Evolutionary conservation across 2,797 vertebrate species (phyloP).

Genomic region (Pipistrellus pipistrellus): DNA sequence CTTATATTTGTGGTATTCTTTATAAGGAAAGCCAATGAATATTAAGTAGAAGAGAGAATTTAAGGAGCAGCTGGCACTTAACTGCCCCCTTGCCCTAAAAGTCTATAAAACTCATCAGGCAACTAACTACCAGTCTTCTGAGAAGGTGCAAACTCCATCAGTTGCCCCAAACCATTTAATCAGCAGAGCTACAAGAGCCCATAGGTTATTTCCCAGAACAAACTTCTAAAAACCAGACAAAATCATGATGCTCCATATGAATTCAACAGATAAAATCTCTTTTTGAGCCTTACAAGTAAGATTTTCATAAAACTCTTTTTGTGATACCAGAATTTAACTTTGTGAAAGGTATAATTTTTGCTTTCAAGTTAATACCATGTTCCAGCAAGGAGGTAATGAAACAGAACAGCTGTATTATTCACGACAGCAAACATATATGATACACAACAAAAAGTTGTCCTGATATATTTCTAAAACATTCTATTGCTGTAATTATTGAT

Average conservation of each 20-base stretch:
- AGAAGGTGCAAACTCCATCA: neutral
- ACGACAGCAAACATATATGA: slow-evolving; percentile 50
- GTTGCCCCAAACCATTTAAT: neutral
- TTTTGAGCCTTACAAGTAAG: slow-evolving; percentile 57
- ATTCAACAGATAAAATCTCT: slow-evolving; percentile 49
- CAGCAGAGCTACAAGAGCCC: neutral
- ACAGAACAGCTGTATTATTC: slow-evolving; percentile 60
- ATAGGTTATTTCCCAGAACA: neutral
- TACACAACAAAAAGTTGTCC: slow-evolving; percentile 8
- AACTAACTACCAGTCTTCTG: neutral
- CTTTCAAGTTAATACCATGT: slow-evolving; percentile 76
- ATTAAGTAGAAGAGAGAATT: neutral
- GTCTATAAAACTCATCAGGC: neutral
- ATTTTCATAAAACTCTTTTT: slow-evolving; percentile 59
- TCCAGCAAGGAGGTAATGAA: slow-evolving; percentile 67
- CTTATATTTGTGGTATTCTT: neutral
- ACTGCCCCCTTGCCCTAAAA: neutral
- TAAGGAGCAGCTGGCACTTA: neutral
- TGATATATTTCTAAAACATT: slow-evolving; percentile 53
- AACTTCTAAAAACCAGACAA: slow-evolving; percentile 46
- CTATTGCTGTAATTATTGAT: slow-evolving; percentile 63
- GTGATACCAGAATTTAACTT: slow-evolving; percentile 52
- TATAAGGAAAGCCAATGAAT: neutral
- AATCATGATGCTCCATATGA: neutral
- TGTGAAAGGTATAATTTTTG: slow-evolving; percentile 78